Evolutionary conservation across 2,888 invertebrate genomes (phyloP), one percentile per base, ranked within the genome.

Genomic region (Halictus ligatus): DNA sequence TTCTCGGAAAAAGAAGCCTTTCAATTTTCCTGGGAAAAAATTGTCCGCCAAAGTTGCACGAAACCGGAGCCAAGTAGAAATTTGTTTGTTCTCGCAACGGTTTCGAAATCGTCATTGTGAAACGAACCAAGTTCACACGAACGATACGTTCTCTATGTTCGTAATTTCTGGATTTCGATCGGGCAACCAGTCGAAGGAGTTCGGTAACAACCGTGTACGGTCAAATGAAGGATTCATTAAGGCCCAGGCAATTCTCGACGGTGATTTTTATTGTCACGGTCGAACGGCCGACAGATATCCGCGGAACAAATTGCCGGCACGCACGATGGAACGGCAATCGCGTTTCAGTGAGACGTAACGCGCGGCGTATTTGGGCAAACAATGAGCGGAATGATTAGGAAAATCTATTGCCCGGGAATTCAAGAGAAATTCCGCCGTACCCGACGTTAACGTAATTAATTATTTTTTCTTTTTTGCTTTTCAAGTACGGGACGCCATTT

Each of bases 361-460:
- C 67, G 81, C 75, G 71, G 74, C 74, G 78, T 81, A 82, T 84
- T 84, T 75, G 82, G 77, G 78, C 82, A 78, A 84, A 84, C 82
- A 78, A 84, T 75, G 73, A 78, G 50, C 43, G 77, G 82, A 82
- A 78, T 78, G 82, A 75, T 78, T 78, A 48, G 81, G n/a, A 76
- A 81, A 72, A 78, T 64, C 48, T 78, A 78, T 78, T 78, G 78
- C 78, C 43, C 54, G 54, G 67, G 82, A 29, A 78, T 78, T 74
- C 74, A 50, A 74, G 74, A 72, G 78, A 82, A 78, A 78, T 82
- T 78, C 67, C 74, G 67, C 35, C 54, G 46, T 60, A 48, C 72
- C 64, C 25, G 21, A 43, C 40, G 50, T 71, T 43, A 43, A 43
- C 5, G 6, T n/a, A n/a, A n/a, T 43, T 13, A 43, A n/a, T 43